Conservation (phyloP, 2,888 invertebrate genomes). For the Mamestra brassicae region DNA sequence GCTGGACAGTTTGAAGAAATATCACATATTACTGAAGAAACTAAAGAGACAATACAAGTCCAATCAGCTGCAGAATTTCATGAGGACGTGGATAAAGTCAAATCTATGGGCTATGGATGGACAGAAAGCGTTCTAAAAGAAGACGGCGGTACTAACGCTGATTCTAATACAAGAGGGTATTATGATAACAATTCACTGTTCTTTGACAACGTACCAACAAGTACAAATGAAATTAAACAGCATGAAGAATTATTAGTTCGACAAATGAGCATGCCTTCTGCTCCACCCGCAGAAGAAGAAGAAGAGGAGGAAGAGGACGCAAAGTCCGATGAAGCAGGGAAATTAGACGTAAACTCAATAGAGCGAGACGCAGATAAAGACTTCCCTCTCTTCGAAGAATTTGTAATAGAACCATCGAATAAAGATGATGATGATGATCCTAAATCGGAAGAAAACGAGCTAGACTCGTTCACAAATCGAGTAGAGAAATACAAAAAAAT, state of each 20-base stretch:
- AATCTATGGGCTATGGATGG: conserved; percentile 77
- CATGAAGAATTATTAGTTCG: conserved; percentile 77
- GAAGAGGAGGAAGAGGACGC: conserved; percentile 84
- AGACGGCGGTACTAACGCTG: conserved; percentile 73
- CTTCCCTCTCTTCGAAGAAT: conserved; percentile 85
- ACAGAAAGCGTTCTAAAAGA: conserved; percentile 62
- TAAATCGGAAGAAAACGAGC: conserved; percentile 68
- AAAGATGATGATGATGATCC: conserved; percentile 85
- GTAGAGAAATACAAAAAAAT: conserved; percentile 83
- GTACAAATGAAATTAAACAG: conserved; percentile 81
- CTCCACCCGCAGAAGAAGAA: conserved; percentile 82
- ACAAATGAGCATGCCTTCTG: conserved; percentile 79
- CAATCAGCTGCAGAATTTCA: conserved; percentile 79
- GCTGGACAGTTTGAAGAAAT: conserved; percentile 74
- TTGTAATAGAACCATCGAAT: conserved; percentile 84
- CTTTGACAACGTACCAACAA: conserved; percentile 78
- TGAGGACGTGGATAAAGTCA: conserved; percentile 68
- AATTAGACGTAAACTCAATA: conserved; percentile 84
- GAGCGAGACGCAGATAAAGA: conserved; percentile 87
- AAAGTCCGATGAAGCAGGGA: conserved; percentile 82
- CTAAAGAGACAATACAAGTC: conserved; percentile 80
- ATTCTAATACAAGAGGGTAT: conserved; percentile 74
- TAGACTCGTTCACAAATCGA: conserved; percentile 84
- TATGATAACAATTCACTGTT: conserved; percentile 76
- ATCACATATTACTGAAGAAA: conserved; percentile 81